A percentile compares a stretch with the other conserved stretches of the same genome.
Conservation (phyloP, 2,113 vertebrate species). For the Smithornis capensis region DNA sequence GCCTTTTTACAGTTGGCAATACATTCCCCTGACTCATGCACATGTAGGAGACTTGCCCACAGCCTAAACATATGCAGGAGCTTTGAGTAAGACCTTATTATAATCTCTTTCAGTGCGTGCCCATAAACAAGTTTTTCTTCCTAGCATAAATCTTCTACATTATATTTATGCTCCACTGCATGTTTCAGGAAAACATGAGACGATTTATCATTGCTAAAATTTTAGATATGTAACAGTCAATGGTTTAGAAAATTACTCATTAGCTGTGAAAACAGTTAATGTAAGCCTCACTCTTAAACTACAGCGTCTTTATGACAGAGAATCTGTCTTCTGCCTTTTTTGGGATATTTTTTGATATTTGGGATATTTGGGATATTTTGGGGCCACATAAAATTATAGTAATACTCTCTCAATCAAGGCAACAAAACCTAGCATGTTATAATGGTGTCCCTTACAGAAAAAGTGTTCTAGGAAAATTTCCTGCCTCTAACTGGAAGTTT, state of each 20-base stretch:
- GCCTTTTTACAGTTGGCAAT: neutral
- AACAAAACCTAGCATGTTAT: neutral
- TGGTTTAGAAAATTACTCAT: neutral
- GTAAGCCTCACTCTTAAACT: neutral
- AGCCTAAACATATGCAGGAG: neutral
- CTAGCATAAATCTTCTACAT: neutral
- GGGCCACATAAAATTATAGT: neutral
- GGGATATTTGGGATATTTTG: neutral
- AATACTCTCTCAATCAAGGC: neutral
- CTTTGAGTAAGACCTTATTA: neutral
- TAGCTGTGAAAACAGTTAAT: neutral
- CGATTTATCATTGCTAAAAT: neutral
- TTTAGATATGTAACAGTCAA: neutral
- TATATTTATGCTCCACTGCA: neutral
- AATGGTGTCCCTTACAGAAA: neutral
- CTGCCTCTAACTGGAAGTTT: neutral
- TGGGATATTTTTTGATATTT: neutral
- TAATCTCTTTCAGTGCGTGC: neutral
- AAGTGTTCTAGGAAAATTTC: neutral
- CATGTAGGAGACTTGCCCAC: neutral
- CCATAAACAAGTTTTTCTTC: neutral
- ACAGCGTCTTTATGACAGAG: neutral
- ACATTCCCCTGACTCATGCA: neutral
- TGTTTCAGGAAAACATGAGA: neutral
- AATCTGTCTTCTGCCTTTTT: neutral